A percentile compares a stretch with the other conserved stretches of the same genome.
phyloP scores from a whole-genome alignment of 1,140 invertebrate genomes.

The Brachionus calyciflorus region DNA sequence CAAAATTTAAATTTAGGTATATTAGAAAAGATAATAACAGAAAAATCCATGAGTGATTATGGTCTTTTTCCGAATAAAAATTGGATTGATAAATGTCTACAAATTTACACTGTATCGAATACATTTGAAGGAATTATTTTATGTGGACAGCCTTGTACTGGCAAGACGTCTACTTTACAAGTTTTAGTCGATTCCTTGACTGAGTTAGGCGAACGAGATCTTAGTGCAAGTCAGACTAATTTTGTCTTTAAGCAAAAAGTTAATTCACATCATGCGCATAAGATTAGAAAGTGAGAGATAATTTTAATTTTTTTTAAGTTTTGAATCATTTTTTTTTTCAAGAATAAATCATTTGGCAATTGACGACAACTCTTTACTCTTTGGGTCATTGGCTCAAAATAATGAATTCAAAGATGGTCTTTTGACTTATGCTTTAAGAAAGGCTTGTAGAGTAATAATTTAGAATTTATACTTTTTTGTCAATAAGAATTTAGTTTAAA shows the following conservation, averaged over 20 bases:
- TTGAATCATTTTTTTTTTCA: background rate
- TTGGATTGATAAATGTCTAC: slow-evolving; percentile 57
- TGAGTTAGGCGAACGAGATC: slow-evolving; percentile 49
- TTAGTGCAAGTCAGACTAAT: slow-evolving; percentile 51
- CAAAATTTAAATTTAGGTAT: background rate
- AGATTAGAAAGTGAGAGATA: slow-evolving; percentile 43
- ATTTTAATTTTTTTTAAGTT: slow-evolving; percentile 48
- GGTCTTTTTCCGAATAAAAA: slow-evolving; percentile 56
- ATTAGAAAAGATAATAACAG: slow-evolving; percentile 48
- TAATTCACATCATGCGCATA: slow-evolving; percentile 47
- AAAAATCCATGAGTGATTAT: slow-evolving; percentile 53
- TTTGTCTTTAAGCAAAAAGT: slow-evolving; percentile 48
- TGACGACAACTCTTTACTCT: slow-evolving; percentile 56
- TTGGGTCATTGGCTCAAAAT: slow-evolving; percentile 56
- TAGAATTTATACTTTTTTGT: background rate
- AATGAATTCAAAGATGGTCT: slow-evolving; percentile 59
- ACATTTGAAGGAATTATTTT: slow-evolving; percentile 58
- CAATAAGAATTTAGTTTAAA: background rate
- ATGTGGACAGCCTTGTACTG: slow-evolving; percentile 58
- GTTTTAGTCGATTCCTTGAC: slow-evolving; percentile 56
- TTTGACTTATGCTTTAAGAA: slow-evolving; percentile 57
- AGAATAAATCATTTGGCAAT: slow-evolving; percentile 54
- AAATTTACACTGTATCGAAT: slow-evolving; percentile 54
- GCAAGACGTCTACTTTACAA: slow-evolving; percentile 59
- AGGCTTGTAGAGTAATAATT: slow-evolving; percentile 57